These are phyloP conservation scores for Dione juno DNA, from an alignment of 2,888 invertebrate genomes.

Conservation along the genomic window DNA sequence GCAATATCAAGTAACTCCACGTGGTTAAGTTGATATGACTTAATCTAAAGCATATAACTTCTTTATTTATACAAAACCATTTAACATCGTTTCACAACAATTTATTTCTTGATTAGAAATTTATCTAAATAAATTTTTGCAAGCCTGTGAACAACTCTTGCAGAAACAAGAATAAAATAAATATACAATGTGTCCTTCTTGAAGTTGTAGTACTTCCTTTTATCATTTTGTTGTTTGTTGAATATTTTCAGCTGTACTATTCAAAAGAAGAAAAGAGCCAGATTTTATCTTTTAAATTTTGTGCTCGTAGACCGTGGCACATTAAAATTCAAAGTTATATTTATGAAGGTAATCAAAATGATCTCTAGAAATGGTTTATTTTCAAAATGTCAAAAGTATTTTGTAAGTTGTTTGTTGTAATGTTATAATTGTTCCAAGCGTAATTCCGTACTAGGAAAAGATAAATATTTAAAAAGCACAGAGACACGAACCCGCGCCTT, in stretches of 20 bases:
- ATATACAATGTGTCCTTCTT: not conserved
- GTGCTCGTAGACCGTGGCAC: not conserved
- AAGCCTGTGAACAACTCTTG: not conserved
- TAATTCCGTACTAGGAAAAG: too few relatives aligned
- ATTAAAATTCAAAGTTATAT: not conserved
- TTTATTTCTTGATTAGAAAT: not conserved
- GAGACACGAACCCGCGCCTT: too few relatives aligned
- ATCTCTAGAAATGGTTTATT: not conserved
- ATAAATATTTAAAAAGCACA: too few relatives aligned
- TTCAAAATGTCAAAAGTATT: not conserved
- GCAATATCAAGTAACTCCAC: too few relatives aligned
- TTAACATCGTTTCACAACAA: too few relatives aligned
- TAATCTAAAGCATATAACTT: too few relatives aligned
- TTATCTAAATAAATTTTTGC: not conserved
- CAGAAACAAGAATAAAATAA: not conserved
- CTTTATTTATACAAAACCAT: not conserved
- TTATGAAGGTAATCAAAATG: not conserved
- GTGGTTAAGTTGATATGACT: too few relatives aligned
- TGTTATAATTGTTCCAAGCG: too few relatives aligned
- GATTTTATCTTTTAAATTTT: conserved; percentile 9
- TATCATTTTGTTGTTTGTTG: conserved; percentile 6
- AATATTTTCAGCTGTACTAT: conserved; percentile 4
- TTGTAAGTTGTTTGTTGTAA: too few relatives aligned
- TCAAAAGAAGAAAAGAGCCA: conserved; percentile 8
- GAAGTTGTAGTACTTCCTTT: conserved; percentile 18